Conservation (phyloP, 2,797 vertebrate genomes). For the Gymnopithys bicolor region DNA sequence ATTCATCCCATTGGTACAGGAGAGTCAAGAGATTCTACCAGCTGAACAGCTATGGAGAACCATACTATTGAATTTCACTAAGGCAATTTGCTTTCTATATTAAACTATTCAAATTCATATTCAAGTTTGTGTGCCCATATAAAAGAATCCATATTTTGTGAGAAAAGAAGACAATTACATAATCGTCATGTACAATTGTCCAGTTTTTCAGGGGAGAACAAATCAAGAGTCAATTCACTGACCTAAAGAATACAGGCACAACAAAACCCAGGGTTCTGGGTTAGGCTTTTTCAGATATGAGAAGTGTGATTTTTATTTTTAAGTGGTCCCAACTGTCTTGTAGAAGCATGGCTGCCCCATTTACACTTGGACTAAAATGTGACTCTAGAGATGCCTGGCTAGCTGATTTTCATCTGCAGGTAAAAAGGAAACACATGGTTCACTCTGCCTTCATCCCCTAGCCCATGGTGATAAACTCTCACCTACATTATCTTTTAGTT, state of each 20-base stretch:
- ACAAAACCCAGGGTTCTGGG: not conserved
- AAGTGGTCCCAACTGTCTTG: not conserved
- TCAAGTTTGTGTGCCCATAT: not conserved
- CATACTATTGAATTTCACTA: not conserved
- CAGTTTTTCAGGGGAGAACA: not conserved
- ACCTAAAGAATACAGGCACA: not conserved
- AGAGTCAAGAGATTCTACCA: not conserved
- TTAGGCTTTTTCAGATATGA: not conserved
- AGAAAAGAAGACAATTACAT: not conserved
- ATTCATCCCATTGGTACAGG: not conserved
- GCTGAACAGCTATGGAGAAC: not conserved
- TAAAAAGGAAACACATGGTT: not conserved
- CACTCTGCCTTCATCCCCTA: not conserved
- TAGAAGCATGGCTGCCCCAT: not conserved
- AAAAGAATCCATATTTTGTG: not conserved
- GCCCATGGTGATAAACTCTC: not conserved
- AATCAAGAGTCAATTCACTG: not conserved
- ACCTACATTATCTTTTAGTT: not conserved
- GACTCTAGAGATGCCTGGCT: not conserved
- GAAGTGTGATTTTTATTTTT: conserved; percentile 40
- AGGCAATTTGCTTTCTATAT: not conserved
- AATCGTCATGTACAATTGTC: not conserved
- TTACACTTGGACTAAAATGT: conserved; percentile 24
- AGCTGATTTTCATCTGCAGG: not conserved
- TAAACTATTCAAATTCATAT: not conserved